Evolutionary conservation across 2,888 invertebrate species (phyloP).

Genomic region (Neuroscelio doddi): DNA sequence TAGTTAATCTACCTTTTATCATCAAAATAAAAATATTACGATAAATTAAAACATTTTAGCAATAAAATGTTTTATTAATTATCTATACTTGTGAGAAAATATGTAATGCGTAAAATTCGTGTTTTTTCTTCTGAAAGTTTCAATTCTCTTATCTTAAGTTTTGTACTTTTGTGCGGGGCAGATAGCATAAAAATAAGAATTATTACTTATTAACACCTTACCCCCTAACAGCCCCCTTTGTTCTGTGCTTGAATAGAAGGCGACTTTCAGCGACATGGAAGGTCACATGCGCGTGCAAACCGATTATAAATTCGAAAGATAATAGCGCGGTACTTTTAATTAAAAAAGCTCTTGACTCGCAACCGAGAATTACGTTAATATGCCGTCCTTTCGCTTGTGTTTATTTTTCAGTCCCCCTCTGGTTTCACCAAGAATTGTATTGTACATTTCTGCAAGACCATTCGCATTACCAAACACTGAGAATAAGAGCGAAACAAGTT

Average conservation of each 20-base stretch:
- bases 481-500: no score
- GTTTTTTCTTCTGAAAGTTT: no score
- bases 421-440: constrained; percentile 20
- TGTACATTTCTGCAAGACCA: constrained; percentile 16
- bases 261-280: constrained; percentile 25
- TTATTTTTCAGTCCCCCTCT: constrained; percentile 29
- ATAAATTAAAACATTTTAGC: no score
- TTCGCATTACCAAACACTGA: constrained; percentile 21
- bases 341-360: constrained; percentile 59
- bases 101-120: no score
- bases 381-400: constrained; percentile 24
- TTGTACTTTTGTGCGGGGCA: no score
- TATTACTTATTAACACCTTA: constrained; percentile 27
- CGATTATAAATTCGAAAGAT: constrained; percentile 65
- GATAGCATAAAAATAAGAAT: constrained; percentile 12
- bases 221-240: constrained; percentile 8
- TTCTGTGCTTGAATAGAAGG: constrained; percentile 22
- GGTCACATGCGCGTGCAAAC: constrained; percentile 41
- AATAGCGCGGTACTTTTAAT: constrained; percentile 64
- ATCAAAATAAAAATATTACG: constrained; percentile 1
- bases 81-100: no score
- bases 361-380: constrained; percentile 59
- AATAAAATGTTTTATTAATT: no score
- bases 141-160: no score
- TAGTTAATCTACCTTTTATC: neutral